Evolutionary conservation across 2,113 vertebrate genomes (phyloP), one percentile per base, ranked within the genome.

Genomic region (Lichenostomus cassidix): DNA sequence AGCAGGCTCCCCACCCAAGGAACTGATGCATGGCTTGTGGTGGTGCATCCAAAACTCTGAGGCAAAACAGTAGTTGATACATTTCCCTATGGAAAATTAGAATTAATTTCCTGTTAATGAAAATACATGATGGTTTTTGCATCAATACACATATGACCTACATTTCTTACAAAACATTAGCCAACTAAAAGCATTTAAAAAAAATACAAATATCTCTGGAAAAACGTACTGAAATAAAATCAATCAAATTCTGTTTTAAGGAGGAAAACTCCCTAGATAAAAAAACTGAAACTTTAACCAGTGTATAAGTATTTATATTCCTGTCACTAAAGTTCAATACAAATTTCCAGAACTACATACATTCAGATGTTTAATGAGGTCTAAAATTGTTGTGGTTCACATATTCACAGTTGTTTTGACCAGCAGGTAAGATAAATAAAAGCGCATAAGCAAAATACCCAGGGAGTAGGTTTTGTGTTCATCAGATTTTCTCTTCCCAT

Each of bases 1-100:
- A 74, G 19, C 20, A 63, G 50, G 15, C 8, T 86, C 18, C 12
- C 7, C 35, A 53, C 7, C 11, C 1, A 0, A 0, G 0, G 37
- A 58, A 74, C 39, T 3, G 1, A 29, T 33, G 37, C 50, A 56
- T 33, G 39, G 10, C 15, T 69, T 6, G 0, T 37, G 39, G 17
- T 58, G 20, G 15, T 64, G 24, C 70, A 39, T 18, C 53, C 63
- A 60, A 58, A 58, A 79, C 15, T 79, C 60, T n/a, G 35, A 55
- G 14, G 9, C 39, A 87, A 73, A 91, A 65, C 7, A 76, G 33
- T n/a, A 87, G 24, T 47, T n/a, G 46, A 69, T 47, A 7, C 21
- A 39, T 81, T 85, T 86, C 35, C 35, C 25, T 77, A 33, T 55
- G 13, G 50, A 85, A 83, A 76, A 16, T 17, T 70, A 22, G 62